phyloP scores from a whole-genome alignment of 2,113 vertebrate genomes.

The Urocitellus parryii region DNA sequence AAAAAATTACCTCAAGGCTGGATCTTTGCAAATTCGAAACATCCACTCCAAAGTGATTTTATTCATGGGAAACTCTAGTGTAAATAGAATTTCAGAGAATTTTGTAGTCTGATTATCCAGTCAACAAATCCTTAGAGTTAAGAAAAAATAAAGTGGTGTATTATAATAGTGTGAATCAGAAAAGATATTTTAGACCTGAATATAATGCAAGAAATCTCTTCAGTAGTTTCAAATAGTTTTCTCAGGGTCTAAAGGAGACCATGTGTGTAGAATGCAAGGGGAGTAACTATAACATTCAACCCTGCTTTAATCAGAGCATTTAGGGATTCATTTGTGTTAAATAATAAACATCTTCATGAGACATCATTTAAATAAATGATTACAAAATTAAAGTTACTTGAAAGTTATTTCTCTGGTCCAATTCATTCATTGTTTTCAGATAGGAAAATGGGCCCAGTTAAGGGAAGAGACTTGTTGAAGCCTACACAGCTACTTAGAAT shows the following conservation, averaged over 20 bases:
- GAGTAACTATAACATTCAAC: neutral
- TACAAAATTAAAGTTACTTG: conserved; percentile 1
- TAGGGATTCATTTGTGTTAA: conserved; percentile 1
- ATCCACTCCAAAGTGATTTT: neutral
- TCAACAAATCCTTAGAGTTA: neutral
- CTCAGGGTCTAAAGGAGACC: neutral
- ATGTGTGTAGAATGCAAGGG: neutral
- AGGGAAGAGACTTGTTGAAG: neutral
- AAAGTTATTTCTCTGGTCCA: neutral
- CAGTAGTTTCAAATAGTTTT: neutral
- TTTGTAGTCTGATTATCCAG: neutral
- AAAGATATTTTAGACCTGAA: neutral
- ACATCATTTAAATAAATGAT: neutral
- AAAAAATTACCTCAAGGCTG: neutral
- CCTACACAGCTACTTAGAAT: neutral
- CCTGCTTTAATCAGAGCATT: neutral
- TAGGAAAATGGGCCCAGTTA: neutral
- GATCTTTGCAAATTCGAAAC: neutral
- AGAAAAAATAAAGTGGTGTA: neutral
- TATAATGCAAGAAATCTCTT: neutral
- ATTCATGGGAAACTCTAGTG: conserved; percentile 14
- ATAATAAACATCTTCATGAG: conserved; percentile 32
- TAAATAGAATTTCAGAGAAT: neutral
- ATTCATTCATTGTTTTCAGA: conserved; percentile 3
- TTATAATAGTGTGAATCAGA: neutral